phyloP scores from a whole-genome alignment of 37 sponge, comb jelly and placozoan species.

The Corticium candelabrum region DNA sequence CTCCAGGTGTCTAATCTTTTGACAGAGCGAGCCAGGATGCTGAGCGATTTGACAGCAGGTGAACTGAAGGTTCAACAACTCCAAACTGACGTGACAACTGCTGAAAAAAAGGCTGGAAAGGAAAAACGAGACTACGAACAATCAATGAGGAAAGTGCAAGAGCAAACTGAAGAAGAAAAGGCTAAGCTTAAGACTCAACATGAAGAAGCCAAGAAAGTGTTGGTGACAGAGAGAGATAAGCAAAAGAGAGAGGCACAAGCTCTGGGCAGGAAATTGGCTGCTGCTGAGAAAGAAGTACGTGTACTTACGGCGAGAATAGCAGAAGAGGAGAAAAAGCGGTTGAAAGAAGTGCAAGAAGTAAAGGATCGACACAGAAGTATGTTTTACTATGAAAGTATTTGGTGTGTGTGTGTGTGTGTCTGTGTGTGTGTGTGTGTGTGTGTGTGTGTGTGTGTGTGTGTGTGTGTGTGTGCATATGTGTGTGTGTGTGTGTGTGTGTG shows the following conservation, averaged over 20 bases:
- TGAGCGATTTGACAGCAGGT: not conserved
- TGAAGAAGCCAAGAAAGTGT: not conserved
- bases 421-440: too few relatives aligned
- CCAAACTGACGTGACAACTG: too few relatives aligned
- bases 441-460: too few relatives aligned
- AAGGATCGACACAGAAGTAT: slow-evolving; percentile 24
- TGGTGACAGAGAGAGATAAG: not conserved
- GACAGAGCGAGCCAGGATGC: not conserved
- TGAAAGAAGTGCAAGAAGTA: not conserved
- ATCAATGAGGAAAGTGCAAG: not conserved
- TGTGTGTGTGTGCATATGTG: too few relatives aligned
- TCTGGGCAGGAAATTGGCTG: not conserved
- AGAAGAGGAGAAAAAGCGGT: not conserved
- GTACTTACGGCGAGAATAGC: not conserved
- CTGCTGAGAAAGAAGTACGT: not conserved
- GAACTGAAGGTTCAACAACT: not conserved
- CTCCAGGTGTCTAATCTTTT: too few relatives aligned
- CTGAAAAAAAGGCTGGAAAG: not conserved
- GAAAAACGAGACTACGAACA: not conserved
- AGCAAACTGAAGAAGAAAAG: not conserved
- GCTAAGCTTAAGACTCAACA: not conserved
- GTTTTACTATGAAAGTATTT: slow-evolving; percentile 30
- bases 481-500: too few relatives aligned
- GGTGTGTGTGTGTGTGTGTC: not conserved
- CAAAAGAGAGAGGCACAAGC: not conserved